phyloP scores from a whole-genome alignment of 1,140 invertebrate species.

The Dreissena rostriformis region DNA sequence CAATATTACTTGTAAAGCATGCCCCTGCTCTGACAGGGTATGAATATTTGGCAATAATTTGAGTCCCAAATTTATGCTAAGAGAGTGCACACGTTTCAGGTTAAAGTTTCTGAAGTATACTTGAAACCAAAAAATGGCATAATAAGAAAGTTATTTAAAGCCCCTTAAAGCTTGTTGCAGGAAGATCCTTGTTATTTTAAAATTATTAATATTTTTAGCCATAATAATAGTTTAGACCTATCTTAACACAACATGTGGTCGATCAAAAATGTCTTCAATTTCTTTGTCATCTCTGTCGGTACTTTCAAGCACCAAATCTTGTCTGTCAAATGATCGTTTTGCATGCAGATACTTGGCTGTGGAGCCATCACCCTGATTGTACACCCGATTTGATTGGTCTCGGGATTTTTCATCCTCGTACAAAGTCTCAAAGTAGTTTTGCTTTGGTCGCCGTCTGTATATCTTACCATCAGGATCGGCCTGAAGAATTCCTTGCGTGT shows the following conservation, averaged over 20 bases:
- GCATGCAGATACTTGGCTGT: constrained; percentile 14
- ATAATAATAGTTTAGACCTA: not conserved
- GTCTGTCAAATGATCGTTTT: constrained; percentile 36
- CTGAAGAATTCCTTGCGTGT: constrained; percentile 28
- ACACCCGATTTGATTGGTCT: not conserved
- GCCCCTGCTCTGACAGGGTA: no score
- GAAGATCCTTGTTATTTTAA: no score
- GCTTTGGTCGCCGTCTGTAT: constrained; percentile 24
- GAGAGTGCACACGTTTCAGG: no score
- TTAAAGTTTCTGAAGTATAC: no score
- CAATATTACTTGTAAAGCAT: no score
- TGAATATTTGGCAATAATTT: no score
- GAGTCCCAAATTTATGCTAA: no score
- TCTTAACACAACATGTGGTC: constrained; percentile 28
- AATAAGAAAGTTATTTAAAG: no score
- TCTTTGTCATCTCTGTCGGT: constrained; percentile 27
- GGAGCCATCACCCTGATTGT: constrained; percentile 51
- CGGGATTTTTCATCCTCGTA: not conserved
- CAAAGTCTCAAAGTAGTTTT: not conserved
- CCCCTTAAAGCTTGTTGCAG: no score
- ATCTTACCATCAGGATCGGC: constrained; percentile 37
- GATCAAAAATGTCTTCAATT: constrained; percentile 22
- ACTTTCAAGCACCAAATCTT: constrained; percentile 18
- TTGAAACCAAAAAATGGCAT: no score
- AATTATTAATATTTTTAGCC: no score